Percentiles rank a stretch among this genome's conserved stretches.
Conservation (phyloP, 2,888 invertebrate genomes). For the Tiliacea citrago region DNA sequence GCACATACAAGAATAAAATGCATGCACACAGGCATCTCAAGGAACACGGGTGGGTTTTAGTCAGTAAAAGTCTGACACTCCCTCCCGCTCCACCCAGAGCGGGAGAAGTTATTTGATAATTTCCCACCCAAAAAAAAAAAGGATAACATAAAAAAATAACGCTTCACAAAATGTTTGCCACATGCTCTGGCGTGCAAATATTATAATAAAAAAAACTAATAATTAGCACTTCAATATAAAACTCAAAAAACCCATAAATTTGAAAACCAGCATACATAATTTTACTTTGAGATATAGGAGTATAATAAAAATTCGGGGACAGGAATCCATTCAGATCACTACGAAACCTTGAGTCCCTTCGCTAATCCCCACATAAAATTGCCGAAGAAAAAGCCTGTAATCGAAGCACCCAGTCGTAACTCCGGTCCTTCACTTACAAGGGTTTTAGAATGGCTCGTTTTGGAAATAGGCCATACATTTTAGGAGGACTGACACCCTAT, state of each 20-base stretch:
- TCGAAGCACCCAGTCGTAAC: constrained; percentile 76
- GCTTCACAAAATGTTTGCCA: too few species aligned
- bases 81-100: too few species aligned
- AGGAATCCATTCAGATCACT: constrained; percentile 59
- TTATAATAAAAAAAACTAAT: too few species aligned
- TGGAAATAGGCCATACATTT: constrained; percentile 66
- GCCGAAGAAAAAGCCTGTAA: constrained; percentile 72
- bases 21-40: too few species aligned
- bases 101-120: too few species aligned
- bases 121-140: too few species aligned
- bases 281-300: constrained; percentile 32
- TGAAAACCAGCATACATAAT: constrained; percentile 43
- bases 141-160: too few species aligned
- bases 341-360: constrained; percentile 43
- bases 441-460: constrained; percentile 68
- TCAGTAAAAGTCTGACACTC: too few species aligned
- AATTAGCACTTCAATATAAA: too few species aligned
- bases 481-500: constrained; percentile 58
- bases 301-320: constrained; percentile 51
- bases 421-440: constrained; percentile 74
- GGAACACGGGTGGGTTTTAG: too few species aligned
- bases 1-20: too few species aligned
- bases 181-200: too few species aligned
- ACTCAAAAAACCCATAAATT: constrained; percentile 12
- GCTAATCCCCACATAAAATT: constrained; percentile 76